Evolutionary conservation across 2,888 invertebrate species (phyloP).

Genomic region (Amphipyra tragopoginis): DNA sequence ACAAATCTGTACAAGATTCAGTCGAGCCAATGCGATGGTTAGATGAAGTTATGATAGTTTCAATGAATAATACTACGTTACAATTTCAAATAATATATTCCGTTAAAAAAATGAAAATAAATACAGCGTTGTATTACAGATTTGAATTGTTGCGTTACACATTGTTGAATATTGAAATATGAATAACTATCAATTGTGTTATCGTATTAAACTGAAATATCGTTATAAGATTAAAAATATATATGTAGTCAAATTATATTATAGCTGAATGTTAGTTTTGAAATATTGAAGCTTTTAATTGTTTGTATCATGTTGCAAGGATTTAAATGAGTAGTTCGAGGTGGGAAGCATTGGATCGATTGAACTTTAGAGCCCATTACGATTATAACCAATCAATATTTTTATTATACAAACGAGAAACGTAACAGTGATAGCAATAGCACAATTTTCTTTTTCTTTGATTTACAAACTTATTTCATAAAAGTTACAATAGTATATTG

Average conservation of each 20-base stretch:
- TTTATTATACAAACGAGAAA: not conserved
- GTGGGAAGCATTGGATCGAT: constrained; percentile 59
- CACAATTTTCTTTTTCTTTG: constrained; percentile 4
- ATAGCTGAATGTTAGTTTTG: constrained; percentile 40
- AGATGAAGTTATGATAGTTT: constrained; percentile 24
- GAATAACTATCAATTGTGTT: constrained; percentile 42
- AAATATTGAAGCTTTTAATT: constrained; percentile 40
- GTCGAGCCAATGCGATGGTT: constrained; percentile 58
- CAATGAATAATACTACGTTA: constrained; percentile 41
- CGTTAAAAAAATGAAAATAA: constrained; percentile 22
- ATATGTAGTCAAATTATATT: constrained; percentile 49
- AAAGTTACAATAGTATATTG: constrained; percentile 39
- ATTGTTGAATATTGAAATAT: constrained; percentile 47
- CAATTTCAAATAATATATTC: constrained; percentile 40
- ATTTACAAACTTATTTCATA: constrained; percentile 51
- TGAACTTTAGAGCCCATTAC: constrained; percentile 58
- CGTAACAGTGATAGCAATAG: not conserved
- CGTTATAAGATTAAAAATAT: constrained; percentile 39
- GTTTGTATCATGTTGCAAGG: constrained; percentile 34
- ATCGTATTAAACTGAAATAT: constrained; percentile 26
- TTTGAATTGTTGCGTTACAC: constrained; percentile 30
- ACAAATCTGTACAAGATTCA: constrained; percentile 59
- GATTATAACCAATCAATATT: constrained; percentile 46
- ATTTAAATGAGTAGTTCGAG: constrained; percentile 16
- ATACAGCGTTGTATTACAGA: constrained; percentile 26